Base-by-base conservation (phyloP, 2,113 vertebrate species). In the Carlito syrichta region DNA sequence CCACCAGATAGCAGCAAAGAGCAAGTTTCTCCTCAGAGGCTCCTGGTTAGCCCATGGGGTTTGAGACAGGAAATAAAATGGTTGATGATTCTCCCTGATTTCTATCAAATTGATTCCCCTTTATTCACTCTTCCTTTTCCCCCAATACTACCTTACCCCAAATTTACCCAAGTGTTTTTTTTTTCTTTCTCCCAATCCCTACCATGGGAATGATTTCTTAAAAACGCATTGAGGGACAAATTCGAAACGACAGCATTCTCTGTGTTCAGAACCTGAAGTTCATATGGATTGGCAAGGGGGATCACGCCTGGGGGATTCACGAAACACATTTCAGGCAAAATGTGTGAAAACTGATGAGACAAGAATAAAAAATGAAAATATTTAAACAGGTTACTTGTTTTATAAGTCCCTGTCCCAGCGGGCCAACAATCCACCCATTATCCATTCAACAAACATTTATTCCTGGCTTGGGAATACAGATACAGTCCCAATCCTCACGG, bases 1-100 rank as follows among this genome's bases (percentile, higher is more conserved):
- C 92, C 98, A 96, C 96, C 94, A 98, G 98, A 95, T 97, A 97
- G 97, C 98, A 98, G 97, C 97, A 98, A 96, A 97, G 97, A 97
- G 96, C 84, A 97, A 87, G 95, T 27, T 96, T 97, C 96, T 19
- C 27, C 6, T 93, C 43, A 8, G 68, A 48, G 20, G 54, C 25
- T 73, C 8, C 45, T 5, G 79, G 54, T 38, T 68, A 27, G 35
- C 60, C 25, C 40, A 20, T 0, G 8, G 82, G 68, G 3, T n/a
- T 92, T 66, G 7, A 5, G 16, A 40, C 19, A 35, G n/a, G 17
- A 4, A 32, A 45, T 40, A 23, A 52, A 63, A 62, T 48, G 62
- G 32, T 50, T 54, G 77, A 30, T 45, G 58, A 23, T 56, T 88
- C 52, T 88, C 30, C 38, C 43, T 25, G 25, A 52, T 43, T 91